Evolutionary conservation across 2,888 invertebrate genomes (phyloP).

Genomic region (Nebria salina): DNA sequence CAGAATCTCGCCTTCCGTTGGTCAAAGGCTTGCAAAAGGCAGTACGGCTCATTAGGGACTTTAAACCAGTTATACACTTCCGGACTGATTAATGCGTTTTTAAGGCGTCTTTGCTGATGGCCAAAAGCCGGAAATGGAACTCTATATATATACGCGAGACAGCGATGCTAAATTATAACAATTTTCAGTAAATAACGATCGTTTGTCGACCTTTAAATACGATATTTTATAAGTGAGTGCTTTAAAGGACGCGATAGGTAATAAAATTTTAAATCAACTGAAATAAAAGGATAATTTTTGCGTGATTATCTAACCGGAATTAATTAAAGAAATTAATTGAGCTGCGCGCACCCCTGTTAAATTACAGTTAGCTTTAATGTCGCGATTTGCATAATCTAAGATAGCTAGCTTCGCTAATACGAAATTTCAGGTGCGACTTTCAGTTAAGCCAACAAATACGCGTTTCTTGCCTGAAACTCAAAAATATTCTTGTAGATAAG

Average conservation of each 20-base stretch:
- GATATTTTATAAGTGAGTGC: neutral
- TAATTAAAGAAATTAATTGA: neutral
- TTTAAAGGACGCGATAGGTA: neutral
- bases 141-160: neutral
- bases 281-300: constrained; percentile 17
- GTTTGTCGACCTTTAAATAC: neutral
- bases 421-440: neutral
- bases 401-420: neutral
- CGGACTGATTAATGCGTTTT: constrained; percentile 43
- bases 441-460: constrained; percentile 3
- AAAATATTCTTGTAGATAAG: no score
- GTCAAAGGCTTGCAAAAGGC: constrained; percentile 4
- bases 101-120: constrained; percentile 28
- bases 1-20: constrained; percentile 21
- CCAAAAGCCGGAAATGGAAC: neutral
- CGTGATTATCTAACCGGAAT: neutral
- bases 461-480: neutral
- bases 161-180: no score
- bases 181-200: no score
- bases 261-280: neutral
- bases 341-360: neutral
- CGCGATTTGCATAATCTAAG: neutral
- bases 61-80: constrained; percentile 37
- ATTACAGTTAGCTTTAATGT: neutral
- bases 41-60: constrained; percentile 43